Base-by-base conservation (phyloP, 1,140 invertebrate species). In the Brachionus manjavacas region DNA sequence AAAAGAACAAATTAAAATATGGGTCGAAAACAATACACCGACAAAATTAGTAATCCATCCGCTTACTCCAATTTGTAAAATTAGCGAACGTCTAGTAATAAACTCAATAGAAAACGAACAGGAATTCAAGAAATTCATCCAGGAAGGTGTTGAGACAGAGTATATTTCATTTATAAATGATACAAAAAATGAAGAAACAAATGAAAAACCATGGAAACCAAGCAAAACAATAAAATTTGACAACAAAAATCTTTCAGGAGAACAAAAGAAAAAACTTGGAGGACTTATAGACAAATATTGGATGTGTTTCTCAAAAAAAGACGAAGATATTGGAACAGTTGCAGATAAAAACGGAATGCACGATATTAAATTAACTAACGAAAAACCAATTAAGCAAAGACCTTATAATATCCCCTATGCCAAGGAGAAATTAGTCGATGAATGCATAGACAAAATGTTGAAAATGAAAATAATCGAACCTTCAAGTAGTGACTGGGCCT, bases 391-490 rank as follows among this genome's bases (percentile, higher is more conserved):
- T 28, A 68, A 68, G 31, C 64, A 68, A 68, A 68, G 31, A 68
- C 64, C 64, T 28, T 68, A 68, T 35, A 68, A 35, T 31, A 68
- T 68, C 3, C 64, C 64, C 23, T 68, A 31, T 68, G 23, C 64
- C 23, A 68, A 68, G 1, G 64, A 31, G 7, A 68, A 68, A 68
- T 12, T 68, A 31, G 64, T 68, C 9, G 64, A 68, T 31, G 64
- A 68, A 8, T 68, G 25, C 14, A 68, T 81, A 23, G 78, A 81
- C 23, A 66, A 55, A 14, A 81, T 81, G 78, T 28, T 60, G 2
- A 35, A 87, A 52, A 46, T 70, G 43, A 85, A 66, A 52, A 85
- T 79, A 46, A 79, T 79, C 35, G 46, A 52, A 78, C 72, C 72
- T 14, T 78, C 35, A 25, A 78, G 39, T 46, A 46, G 16, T 41